Evolutionary conservation across 1,140 invertebrate species (phyloP).

Genomic region (Drosophila serrata): DNA sequence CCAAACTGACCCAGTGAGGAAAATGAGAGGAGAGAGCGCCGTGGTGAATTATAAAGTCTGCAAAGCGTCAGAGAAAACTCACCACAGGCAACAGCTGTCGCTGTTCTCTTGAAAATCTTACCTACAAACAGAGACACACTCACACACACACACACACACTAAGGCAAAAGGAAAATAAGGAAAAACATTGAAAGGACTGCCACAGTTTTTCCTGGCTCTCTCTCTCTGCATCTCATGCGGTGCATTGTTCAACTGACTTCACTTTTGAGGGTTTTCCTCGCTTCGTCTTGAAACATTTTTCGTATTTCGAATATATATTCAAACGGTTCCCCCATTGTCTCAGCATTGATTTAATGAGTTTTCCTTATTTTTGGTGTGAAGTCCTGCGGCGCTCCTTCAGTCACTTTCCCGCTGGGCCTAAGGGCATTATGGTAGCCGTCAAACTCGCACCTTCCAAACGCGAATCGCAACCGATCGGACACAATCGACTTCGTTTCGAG

Average conservation of each 20-base stretch:
- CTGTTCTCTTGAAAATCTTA: slow-evolving; percentile 52
- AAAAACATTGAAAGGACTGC: slow-evolving; percentile 42
- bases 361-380: slow-evolving; percentile 69
- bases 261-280: slow-evolving; percentile 49
- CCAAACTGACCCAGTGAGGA: slow-evolving; percentile 51
- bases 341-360: slow-evolving; percentile 75
- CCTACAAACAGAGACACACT: slow-evolving; percentile 11
- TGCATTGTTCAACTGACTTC: slow-evolving; percentile 56
- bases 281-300: slow-evolving; percentile 48
- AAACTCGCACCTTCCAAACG: slow-evolving; percentile 41
- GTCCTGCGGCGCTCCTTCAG: slow-evolving; percentile 67
- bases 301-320: slow-evolving; percentile 48
- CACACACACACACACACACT: slow-evolving; percentile 10
- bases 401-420: slow-evolving; percentile 39
- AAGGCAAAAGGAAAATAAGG: slow-evolving; percentile 17
- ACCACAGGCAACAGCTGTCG: slow-evolving; percentile 70
- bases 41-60: slow-evolving; percentile 59
- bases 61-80: slow-evolving; percentile 48
- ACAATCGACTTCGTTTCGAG: slow-evolving; percentile 40
- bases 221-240: slow-evolving; percentile 55
- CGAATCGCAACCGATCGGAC: slow-evolving; percentile 33
- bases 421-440: slow-evolving; percentile 77
- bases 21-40: slow-evolving; percentile 26
- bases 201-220: slow-evolving; percentile 41
- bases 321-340: slow-evolving; percentile 51